Evolutionary conservation across 2,113 vertebrate species (phyloP).

Genomic region (Falcunculus frontatus): DNA sequence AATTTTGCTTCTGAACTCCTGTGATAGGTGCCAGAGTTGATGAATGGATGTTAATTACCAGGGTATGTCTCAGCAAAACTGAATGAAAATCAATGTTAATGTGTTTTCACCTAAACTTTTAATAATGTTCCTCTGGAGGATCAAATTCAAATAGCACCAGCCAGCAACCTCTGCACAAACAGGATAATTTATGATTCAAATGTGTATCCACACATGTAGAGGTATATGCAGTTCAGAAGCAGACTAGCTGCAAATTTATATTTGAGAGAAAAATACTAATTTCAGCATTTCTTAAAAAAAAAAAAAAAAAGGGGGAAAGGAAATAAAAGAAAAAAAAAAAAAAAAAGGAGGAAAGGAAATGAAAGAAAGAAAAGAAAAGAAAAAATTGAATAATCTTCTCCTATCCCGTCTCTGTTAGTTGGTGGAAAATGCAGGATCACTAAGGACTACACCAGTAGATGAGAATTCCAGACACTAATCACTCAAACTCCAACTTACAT

Average conservation of each 20-base stretch:
- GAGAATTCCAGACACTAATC: neutral
- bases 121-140: neutral
- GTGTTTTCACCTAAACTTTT: slow-evolving; percentile 24
- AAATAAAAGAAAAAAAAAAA: fast-evolving
- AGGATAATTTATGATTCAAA: slow-evolving; percentile 20
- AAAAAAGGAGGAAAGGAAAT: too few relatives aligned
- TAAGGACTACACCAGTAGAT: neutral
- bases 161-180: neutral
- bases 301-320: too few relatives aligned
- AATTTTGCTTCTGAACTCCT: neutral
- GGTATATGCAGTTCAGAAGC: neutral
- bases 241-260: neutral
- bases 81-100: slow-evolving; percentile 12
- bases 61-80: neutral
- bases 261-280: neutral
- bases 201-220: neutral
- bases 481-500: neutral
- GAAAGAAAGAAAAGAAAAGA: fast-evolving
- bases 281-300: neutral
- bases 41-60: neutral
- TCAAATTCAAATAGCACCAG: slow-evolving; percentile 1
- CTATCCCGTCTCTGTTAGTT: neutral
- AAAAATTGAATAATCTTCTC: neutral
- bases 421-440: neutral
- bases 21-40: neutral